Conservation (phyloP, 2,113 vertebrate species). For the Burhinus oedicnemus region DNA sequence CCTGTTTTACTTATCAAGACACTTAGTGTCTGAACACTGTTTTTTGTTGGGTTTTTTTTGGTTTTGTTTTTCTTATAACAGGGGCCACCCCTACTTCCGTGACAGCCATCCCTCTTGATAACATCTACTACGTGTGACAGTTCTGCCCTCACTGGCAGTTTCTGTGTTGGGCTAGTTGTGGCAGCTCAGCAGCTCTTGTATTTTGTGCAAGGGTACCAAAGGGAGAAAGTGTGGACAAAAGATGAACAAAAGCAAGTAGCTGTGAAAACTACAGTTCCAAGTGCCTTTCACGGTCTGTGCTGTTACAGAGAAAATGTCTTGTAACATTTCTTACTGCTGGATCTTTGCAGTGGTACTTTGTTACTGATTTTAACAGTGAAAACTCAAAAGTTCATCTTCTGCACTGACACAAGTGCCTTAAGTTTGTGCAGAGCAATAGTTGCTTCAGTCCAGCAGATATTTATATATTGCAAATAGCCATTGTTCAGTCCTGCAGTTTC, state of each 20-base stretch:
- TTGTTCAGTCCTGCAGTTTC: background rate
- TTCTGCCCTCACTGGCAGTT: background rate
- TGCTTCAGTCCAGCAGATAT: background rate
- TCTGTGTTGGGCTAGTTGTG: background rate
- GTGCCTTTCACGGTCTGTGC: background rate
- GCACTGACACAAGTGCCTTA: background rate
- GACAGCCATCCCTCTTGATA: background rate
- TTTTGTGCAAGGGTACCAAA: background rate
- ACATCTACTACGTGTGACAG: background rate
- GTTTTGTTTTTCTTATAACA: background rate
- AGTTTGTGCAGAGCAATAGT: background rate
- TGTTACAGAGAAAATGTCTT: background rate
- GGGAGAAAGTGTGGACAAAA: background rate
- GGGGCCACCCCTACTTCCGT: background rate
- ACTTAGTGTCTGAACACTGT: background rate
- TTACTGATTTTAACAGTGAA: background rate
- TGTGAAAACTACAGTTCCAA: background rate
- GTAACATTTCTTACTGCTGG: background rate
- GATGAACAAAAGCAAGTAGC: background rate
- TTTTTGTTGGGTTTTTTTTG: background rate
- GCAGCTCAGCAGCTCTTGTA: background rate
- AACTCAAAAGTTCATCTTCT: background rate
- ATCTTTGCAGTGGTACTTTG: background rate
- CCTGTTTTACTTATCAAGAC: background rate
- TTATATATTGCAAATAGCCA: background rate